Evolutionary conservation across 2,888 invertebrate genomes (phyloP).

Genomic region (Stictocephala bisonia): DNA sequence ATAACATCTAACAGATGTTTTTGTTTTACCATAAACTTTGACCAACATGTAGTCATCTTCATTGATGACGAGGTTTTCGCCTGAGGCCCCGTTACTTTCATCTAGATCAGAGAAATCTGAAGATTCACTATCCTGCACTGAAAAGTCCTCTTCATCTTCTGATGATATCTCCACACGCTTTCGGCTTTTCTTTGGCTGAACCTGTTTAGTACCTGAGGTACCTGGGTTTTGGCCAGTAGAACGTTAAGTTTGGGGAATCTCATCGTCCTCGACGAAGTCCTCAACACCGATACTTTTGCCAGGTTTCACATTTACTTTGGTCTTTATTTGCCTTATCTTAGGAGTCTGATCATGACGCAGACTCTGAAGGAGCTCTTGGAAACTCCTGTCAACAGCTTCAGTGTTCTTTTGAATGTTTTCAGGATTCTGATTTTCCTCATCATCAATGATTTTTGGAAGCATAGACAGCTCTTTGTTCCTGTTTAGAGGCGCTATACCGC

Average conservation of each 20-base stretch:
- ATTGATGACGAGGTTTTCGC: constrained; percentile 42
- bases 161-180: constrained; percentile 39
- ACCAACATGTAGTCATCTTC: constrained; percentile 42
- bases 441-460: constrained; percentile 39
- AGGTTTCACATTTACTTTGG: constrained; percentile 37
- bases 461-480: constrained; percentile 36
- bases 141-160: constrained; percentile 45
- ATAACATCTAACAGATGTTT: constrained; percentile 38
- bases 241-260: constrained; percentile 43
- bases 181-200: constrained; percentile 38
- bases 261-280: constrained; percentile 39
- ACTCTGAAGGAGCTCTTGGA: constrained; percentile 36
- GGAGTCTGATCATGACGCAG: constrained; percentile 36
- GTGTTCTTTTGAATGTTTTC: constrained; percentile 24
- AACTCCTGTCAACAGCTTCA: constrained; percentile 36
- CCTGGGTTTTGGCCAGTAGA: constrained; percentile 42
- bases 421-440: constrained; percentile 33
- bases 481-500: constrained; percentile 48
- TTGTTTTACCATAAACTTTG: constrained; percentile 36
- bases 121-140: constrained; percentile 42
- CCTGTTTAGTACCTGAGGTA: constrained; percentile 22
- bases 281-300: constrained; percentile 39
- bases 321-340: constrained; percentile 24
- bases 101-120: constrained; percentile 38
- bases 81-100: constrained; percentile 38